Conservation (phyloP, 2,113 vertebrate genomes). For the Phodopus roborovskii region DNA sequence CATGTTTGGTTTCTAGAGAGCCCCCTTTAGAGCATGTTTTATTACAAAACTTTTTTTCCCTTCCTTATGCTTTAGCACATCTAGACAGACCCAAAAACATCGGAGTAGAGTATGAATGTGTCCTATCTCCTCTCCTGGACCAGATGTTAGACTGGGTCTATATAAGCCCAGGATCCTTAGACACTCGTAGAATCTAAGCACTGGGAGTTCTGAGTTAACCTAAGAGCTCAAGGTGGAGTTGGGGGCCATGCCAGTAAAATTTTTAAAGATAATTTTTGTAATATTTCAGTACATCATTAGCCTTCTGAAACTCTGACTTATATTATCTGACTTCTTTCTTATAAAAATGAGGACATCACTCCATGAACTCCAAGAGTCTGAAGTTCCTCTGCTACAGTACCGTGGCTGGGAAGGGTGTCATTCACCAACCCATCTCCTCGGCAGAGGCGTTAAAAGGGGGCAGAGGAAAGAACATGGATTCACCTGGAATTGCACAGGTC, state of each 20-base stretch:
- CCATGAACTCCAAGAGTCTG: not conserved
- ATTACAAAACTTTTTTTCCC: not conserved
- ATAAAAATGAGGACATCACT: not conserved
- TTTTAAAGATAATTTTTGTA: not conserved
- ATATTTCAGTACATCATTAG: not conserved
- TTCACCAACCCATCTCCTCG: not conserved
- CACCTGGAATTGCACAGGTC: not conserved
- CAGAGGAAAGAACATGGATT: not conserved
- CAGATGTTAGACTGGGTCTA: not conserved
- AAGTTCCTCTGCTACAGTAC: not conserved
- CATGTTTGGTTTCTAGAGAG: not conserved
- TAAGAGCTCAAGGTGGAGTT: not conserved
- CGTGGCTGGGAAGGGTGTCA: not conserved
- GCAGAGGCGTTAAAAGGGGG: not conserved
- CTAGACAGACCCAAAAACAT: not conserved
- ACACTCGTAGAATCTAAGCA: not conserved
- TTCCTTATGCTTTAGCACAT: not conserved
- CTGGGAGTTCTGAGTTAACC: not conserved
- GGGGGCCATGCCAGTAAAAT: not conserved
- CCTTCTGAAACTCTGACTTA: not conserved
- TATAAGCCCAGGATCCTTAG: not conserved
- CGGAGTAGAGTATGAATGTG: not conserved
- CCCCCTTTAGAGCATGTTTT: not conserved
- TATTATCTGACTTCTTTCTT: not conserved
- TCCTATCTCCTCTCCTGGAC: not conserved